Evolutionary conservation across 2,113 vertebrate species (phyloP).

Genomic region (Myiozetetes cayanensis): DNA sequence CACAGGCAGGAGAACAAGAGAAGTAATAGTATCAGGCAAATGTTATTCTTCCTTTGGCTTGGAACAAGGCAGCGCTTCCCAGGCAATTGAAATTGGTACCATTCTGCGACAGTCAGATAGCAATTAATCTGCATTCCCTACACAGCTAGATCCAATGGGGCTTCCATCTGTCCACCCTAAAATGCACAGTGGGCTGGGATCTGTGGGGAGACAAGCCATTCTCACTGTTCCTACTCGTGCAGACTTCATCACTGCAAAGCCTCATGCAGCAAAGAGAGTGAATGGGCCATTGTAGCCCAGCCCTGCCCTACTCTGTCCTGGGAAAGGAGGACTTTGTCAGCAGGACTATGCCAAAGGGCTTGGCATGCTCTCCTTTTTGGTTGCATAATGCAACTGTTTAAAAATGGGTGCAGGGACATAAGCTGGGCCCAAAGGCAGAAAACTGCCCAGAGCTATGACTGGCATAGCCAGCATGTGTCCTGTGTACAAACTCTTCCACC

Average conservation of each 20-base stretch:
- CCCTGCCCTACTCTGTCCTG: background rate
- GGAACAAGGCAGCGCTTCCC: constrained; percentile 29
- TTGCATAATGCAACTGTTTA: background rate
- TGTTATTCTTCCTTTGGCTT: constrained; percentile 29
- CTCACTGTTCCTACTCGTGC: accelerated
- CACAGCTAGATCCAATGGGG: constrained; percentile 31
- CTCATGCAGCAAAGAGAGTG: background rate
- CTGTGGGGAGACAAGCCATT: background rate
- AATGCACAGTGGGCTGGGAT: background rate
- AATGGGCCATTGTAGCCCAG: background rate
- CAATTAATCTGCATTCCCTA: constrained; percentile 41
- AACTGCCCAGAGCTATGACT: background rate
- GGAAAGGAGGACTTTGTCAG: background rate
- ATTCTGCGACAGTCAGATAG: background rate
- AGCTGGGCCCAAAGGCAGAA: background rate
- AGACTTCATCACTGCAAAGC: background rate
- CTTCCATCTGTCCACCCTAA: constrained; percentile 51
- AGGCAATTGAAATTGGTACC: constrained; percentile 22
- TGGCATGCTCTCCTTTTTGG: background rate
- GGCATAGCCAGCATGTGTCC: background rate
- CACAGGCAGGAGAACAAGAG: background rate
- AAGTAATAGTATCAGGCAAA: constrained; percentile 35
- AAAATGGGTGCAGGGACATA: background rate
- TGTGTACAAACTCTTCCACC: background rate
- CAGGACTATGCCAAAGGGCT: background rate